Evolutionary conservation across 2,113 vertebrate genomes (phyloP).

Genomic region (Urocolius indicus): DNA sequence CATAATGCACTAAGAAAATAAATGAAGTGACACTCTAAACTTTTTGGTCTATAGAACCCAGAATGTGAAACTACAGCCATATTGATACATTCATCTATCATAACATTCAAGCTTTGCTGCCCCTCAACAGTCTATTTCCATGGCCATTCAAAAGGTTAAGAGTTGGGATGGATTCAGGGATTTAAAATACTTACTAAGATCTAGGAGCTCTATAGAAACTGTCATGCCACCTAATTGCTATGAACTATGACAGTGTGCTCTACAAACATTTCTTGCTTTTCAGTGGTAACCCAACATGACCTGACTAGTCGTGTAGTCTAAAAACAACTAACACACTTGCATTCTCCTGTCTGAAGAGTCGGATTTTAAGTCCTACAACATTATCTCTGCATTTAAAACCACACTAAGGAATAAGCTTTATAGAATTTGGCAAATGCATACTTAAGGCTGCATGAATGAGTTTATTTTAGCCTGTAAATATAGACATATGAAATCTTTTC

Average conservation of each 20-base stretch:
- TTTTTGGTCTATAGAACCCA: neutral
- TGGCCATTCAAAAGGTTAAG: constrained; percentile 6
- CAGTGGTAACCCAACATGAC: neutral
- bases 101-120: constrained; percentile 39
- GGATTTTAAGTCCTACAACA: neutral
- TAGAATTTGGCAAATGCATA: neutral
- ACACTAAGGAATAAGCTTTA: neutral
- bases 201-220: neutral
- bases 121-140: neutral
- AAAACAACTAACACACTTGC: neutral
- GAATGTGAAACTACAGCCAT: neutral
- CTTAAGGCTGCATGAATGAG: neutral
- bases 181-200: constrained; percentile 3
- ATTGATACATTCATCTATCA: neutral
- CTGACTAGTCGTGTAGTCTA: neutral
- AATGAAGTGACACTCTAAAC: neutral
- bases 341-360: neutral
- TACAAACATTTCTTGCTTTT: neutral
- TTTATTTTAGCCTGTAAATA: neutral
- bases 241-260: neutral
- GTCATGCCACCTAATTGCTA: neutral
- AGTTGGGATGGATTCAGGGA: neutral
- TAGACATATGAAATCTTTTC: neutral
- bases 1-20: neutral
- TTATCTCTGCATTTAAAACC: neutral